Base-by-base conservation (phyloP, 2,113 vertebrate species). In the Oostethus manadensis region DNA sequence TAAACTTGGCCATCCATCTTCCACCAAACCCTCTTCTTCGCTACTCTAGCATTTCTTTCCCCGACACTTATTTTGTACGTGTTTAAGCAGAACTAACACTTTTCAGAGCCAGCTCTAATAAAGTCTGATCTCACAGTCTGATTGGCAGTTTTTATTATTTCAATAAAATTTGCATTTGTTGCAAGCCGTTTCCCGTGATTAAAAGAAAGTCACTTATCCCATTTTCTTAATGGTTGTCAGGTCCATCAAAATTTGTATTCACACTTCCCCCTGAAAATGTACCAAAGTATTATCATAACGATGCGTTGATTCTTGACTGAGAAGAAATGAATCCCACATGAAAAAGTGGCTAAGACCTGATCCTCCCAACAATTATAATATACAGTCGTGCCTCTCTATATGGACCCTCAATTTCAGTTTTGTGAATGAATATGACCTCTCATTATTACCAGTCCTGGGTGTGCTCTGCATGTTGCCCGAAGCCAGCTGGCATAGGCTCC, bases 1-100 rank as follows among this genome's bases (percentile, higher is more conserved):
- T 2, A 47, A 76, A 60, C 54, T 72, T 29, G 62, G 48, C 51
- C 16, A 79, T 82, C 60, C 70, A 70, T 81, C 65, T 72, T 58
- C 42, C 48, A 64, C 69, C 59, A 22, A 60, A 53, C 57, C 64
- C 69, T 59, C 48, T 38, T 58, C 63, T 56, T 56, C 58, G 51
- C 65, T 42, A n/a, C 42, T 33, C 29, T 85, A 69, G 69, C 68
- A 74, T 71, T 68, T 21, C 61, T 74, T 71, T 35, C 40, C 18
- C 6, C 40, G 45, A 59, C 23, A 55, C 44, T 43, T 44, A 44
- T 4, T 56, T 62, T 57, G 15, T 16, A 48, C 56, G 22, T 1
- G 38, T 76, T 73, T 65, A 58, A 71, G 68, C 65, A 57, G 51
- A 64, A 50, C 8, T 38, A 54, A 26, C 4, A 21, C 38, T 64